Percentiles rank a stretch among this genome's conserved stretches.
These are phyloP conservation scores for Cerastis leucographa DNA, from an alignment of 2,888 invertebrate species.

Conservation along the genomic window DNA sequence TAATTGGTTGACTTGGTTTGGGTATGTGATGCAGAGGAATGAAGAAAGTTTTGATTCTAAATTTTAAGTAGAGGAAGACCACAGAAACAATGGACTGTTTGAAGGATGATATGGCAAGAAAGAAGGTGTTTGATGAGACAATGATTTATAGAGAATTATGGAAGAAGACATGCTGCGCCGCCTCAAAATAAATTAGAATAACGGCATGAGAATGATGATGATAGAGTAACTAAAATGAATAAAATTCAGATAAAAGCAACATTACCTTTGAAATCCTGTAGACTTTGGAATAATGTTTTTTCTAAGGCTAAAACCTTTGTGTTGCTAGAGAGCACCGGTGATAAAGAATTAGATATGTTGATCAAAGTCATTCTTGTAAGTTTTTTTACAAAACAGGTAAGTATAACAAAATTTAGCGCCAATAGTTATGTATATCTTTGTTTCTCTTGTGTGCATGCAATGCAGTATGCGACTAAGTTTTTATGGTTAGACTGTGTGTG, in stretches of 20 bases:
- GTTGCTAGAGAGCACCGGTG: constrained; percentile 67
- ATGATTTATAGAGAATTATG: no score
- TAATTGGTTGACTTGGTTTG: neutral
- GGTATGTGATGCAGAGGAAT: neutral
- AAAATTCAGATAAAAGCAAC: neutral
- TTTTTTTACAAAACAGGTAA: neutral
- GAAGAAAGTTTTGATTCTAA: no score
- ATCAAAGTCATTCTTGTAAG: constrained; percentile 44
- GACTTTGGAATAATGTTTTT: constrained; percentile 74
- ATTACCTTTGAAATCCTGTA: constrained; percentile 78
- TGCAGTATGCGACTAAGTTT: neutral
- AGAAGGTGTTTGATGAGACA: no score
- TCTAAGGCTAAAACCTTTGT: constrained; percentile 77
- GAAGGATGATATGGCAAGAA: no score
- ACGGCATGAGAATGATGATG: neutral
- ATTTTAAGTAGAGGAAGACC: no score
- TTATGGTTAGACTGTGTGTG: neutral
- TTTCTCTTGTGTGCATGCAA: neutral
- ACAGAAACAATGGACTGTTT: no score
- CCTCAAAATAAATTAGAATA: neutral
- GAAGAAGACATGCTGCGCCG: no score
- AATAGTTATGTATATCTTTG: constrained; percentile 1
- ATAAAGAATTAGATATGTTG: constrained; percentile 47
- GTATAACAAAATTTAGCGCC: constrained; percentile 38
- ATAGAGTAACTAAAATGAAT: neutral